Conservation (phyloP, 2,797 vertebrate species). For the Tokudaia tokunoshimensis region DNA sequence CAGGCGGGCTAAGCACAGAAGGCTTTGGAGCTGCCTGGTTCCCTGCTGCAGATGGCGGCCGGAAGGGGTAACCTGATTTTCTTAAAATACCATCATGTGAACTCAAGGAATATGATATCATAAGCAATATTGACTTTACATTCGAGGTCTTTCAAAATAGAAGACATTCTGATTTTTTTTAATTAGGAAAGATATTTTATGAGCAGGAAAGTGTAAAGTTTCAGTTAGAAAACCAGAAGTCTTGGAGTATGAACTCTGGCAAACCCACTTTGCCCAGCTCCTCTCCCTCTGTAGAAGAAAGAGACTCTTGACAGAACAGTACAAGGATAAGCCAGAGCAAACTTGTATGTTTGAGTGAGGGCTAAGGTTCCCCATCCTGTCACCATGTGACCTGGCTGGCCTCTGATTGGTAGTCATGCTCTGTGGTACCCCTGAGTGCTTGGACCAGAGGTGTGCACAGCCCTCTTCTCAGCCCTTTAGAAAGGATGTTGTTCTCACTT, state of each 20-base stretch:
- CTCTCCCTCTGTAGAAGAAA: slow-evolving; percentile 24
- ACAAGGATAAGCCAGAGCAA: background rate
- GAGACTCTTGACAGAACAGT: background rate
- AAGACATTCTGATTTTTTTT: background rate
- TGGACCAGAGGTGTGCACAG: background rate
- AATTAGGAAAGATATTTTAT: slow-evolving; percentile 26
- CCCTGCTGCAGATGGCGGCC: too few species aligned
- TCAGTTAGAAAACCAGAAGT: slow-evolving; percentile 1
- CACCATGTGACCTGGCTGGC: background rate
- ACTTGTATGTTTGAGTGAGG: background rate
- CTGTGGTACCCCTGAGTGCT: background rate
- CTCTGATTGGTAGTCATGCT: background rate
- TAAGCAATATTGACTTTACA: slow-evolving; percentile 27
- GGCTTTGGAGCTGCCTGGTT: too few species aligned
- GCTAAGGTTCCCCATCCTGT: background rate
- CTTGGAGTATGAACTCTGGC: background rate
- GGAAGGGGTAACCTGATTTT: too few species aligned
- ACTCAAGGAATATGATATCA: background rate
- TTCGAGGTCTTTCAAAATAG: slow-evolving; percentile 39
- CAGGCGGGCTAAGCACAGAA: too few species aligned
- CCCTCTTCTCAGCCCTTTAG: background rate
- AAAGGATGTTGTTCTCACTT: background rate
- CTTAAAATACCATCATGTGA: background rate
- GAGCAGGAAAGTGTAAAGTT: slow-evolving; percentile 1
- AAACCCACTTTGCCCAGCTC: background rate